Evolutionary conservation across 64 coral and sea anemone species (phyloP).

Genomic region (Montipora efflorescens): DNA sequence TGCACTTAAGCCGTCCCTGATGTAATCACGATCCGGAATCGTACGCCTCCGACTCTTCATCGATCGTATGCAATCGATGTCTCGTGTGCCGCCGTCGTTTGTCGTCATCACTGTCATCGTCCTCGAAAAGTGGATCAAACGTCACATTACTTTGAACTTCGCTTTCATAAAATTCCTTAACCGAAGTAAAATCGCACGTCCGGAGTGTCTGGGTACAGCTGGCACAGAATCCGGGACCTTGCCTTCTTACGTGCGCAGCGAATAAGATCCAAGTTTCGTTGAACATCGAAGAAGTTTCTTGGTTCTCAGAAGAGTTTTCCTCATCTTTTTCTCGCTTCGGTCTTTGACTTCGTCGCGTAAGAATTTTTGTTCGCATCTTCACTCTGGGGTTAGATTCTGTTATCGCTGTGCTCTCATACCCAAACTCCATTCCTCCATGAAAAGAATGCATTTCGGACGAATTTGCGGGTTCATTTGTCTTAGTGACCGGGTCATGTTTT

Average conservation of each 20-base stretch:
- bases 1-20: too few relatives aligned
- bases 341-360: constrained; percentile 27
- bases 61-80: constrained; percentile 48
- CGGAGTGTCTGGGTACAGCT: constrained; percentile 41
- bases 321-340: not conserved
- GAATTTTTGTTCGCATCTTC: not conserved
- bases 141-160: constrained; percentile 46
- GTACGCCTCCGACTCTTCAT: constrained; percentile 25
- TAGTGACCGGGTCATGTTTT: not conserved
- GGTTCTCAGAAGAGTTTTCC: not conserved
- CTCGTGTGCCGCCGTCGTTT: not conserved
- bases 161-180: constrained; percentile 28
- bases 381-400: not conserved
- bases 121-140: constrained; percentile 35
- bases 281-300: not conserved
- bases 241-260: constrained; percentile 26
- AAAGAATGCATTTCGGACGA: not conserved
- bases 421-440: not conserved
- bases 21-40: not conserved
- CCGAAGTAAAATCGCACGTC: not conserved
- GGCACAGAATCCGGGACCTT: constrained; percentile 35
- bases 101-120: not conserved
- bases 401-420: not conserved
- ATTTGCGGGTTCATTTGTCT: not conserved
- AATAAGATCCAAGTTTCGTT: constrained; percentile 25